These are phyloP conservation scores for Apteryx owenii DNA, from an alignment of 2,113 vertebrate species.

Conservation along the genomic window DNA sequence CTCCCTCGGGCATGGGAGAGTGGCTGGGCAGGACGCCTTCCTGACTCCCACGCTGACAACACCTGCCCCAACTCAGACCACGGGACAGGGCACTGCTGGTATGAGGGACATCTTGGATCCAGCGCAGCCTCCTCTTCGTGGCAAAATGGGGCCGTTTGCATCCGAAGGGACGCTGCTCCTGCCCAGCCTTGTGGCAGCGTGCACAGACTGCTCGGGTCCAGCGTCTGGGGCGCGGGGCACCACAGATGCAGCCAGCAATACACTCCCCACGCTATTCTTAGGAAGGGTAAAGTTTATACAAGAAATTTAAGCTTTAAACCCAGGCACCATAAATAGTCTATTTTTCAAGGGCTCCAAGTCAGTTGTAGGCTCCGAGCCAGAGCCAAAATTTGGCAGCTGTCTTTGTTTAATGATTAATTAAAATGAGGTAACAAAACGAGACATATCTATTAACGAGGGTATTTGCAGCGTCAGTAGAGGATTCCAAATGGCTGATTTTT, in stretches of 20 bases:
- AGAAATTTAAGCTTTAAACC: constrained; percentile 73
- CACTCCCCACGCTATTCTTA: constrained; percentile 49
- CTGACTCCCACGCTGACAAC: not conserved
- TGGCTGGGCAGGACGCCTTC: not conserved
- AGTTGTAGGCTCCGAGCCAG: constrained; percentile 71
- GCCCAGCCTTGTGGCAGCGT: not conserved
- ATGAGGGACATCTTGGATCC: rapidly evolving
- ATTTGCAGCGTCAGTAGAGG: constrained; percentile 75
- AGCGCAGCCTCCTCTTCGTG: not conserved
- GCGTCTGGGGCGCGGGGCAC: not conserved
- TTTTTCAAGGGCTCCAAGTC: constrained; percentile 73
- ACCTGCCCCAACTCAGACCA: not conserved
- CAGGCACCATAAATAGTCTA: constrained; percentile 79
- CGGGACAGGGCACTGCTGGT: rapidly evolving
- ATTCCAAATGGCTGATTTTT: constrained; percentile 74
- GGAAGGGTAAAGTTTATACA: constrained; percentile 73
- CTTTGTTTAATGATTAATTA: constrained; percentile 78
- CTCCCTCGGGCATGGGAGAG: rapidly evolving
- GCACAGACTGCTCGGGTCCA: not conserved
- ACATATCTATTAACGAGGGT: constrained; percentile 75
- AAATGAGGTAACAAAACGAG: constrained; percentile 77
- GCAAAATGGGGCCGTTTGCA: rapidly evolving
- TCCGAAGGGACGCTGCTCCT: rapidly evolving
- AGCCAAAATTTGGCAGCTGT: constrained; percentile 74
- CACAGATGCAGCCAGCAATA: not conserved